Evolutionary conservation across 2,888 invertebrate genomes (phyloP).

Genomic region (Meteorus cinctellus): DNA sequence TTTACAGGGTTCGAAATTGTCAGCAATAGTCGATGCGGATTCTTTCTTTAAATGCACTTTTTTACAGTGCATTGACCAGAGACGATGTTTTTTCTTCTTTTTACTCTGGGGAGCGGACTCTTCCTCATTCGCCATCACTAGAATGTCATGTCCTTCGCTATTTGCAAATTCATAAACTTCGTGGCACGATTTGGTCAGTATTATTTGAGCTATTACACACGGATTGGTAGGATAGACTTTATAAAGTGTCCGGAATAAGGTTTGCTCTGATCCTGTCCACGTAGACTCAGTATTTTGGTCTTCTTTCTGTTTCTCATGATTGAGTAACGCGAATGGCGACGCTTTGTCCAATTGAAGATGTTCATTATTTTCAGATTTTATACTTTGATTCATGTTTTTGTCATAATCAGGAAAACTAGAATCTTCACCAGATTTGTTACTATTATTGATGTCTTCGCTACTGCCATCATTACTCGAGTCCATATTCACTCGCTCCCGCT

Average conservation of each 20-base stretch:
- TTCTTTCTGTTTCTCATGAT: conserved; percentile 72
- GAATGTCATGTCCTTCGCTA: conserved; percentile 86
- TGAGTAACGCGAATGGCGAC: conserved; percentile 76
- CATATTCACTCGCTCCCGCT: conserved; percentile 79
- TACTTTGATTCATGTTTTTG: conserved; percentile 69
- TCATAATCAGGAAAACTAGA: conserved; percentile 72
- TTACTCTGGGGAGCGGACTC: conserved; percentile 91
- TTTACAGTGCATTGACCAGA: conserved; percentile 96
- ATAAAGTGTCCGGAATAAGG: conserved; percentile 91
- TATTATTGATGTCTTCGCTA: conserved; percentile 95
- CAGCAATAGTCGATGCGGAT: conserved; percentile 80
- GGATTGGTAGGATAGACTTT: conserved; percentile 94
- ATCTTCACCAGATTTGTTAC: conserved; percentile 84
- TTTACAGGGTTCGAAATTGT: conserved; percentile 97
- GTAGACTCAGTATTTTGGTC: conserved; percentile 74
- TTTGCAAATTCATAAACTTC: conserved; percentile 91
- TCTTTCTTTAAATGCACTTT: conserved; percentile 95
- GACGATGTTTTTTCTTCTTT: conserved; percentile 95
- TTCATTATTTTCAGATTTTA: conserved; percentile 61
- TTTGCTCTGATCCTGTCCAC: conserved; percentile 97
- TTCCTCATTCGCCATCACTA: conserved; percentile 81
- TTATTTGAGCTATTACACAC: conserved; percentile 93
- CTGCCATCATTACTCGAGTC: conserved; percentile 95
- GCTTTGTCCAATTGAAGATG: conserved; percentile 67
- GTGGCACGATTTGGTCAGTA: conserved; percentile 96